phyloP scores from a whole-genome alignment of 1,140 invertebrate genomes.

The Drosophila seguyi region DNA sequence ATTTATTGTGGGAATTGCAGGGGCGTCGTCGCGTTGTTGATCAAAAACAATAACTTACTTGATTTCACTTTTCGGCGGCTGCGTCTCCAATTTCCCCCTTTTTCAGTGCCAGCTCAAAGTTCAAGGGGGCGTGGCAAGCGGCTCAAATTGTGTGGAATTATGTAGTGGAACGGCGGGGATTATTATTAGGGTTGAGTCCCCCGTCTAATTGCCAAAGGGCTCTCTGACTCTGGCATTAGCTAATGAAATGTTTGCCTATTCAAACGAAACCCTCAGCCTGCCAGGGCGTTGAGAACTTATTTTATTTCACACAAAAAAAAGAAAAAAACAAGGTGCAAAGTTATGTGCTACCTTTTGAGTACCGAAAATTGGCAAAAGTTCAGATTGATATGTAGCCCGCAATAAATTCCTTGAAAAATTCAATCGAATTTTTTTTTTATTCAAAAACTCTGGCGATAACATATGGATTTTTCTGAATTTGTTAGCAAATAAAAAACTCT shows the following conservation, averaged over 20 bases:
- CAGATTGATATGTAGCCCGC: slow-evolving; percentile 25
- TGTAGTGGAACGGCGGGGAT: slow-evolving; percentile 23
- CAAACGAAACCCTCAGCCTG: not conserved
- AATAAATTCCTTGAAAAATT: slow-evolving; percentile 29
- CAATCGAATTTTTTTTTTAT: slow-evolving; percentile 23
- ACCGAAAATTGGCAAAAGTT: slow-evolving; percentile 37
- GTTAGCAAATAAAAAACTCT: slow-evolving; percentile 6
- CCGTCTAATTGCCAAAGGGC: slow-evolving; percentile 33
- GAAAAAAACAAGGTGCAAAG: not conserved
- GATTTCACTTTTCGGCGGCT: slow-evolving; percentile 47
- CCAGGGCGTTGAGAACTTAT: not conserved
- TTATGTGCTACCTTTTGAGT: slow-evolving; percentile 5
- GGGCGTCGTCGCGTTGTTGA: slow-evolving; percentile 14
- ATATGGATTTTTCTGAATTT: slow-evolving; percentile 25
- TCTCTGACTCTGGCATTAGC: slow-evolving; percentile 22
- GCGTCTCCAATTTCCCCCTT: slow-evolving; percentile 5
- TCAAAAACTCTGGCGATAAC: slow-evolving; percentile 19
- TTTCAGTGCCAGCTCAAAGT: not conserved
- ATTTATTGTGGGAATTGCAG: slow-evolving; percentile 61
- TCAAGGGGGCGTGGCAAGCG: slow-evolving; percentile 13
- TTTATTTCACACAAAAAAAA: not conserved
- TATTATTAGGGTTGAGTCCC: slow-evolving; percentile 30
- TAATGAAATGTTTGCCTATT: slow-evolving; percentile 41
- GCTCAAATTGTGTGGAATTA: slow-evolving; percentile 46
- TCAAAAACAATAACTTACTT: slow-evolving; percentile 77